A percentile compares a stretch with the other conserved stretches of the same genome.
Evolutionary conservation across 2,888 invertebrate species (phyloP).

Genomic region (Allacma fusca): DNA sequence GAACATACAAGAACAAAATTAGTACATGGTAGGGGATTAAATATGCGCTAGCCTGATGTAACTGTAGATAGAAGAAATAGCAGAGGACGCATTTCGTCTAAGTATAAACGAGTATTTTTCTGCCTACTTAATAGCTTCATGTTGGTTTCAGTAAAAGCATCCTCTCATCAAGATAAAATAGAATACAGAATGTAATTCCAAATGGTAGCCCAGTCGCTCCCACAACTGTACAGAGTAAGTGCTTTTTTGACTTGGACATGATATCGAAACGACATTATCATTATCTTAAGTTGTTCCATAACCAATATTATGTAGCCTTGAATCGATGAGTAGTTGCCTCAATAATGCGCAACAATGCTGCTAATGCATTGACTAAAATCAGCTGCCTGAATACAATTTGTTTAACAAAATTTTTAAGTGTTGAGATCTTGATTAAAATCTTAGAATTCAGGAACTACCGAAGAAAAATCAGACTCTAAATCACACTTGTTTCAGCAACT

Average conservation of each 20-base stretch:
- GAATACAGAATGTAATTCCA: background rate
- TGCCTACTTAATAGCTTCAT: background rate
- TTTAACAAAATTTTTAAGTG: constrained; percentile 8
- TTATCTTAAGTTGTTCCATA: constrained; percentile 21
- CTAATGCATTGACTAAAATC: constrained; percentile 1
- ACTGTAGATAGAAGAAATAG: background rate
- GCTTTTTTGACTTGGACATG: background rate
- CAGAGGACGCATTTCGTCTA: background rate
- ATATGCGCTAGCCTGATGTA: background rate
- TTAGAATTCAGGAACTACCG: background rate
- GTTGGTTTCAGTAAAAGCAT: constrained; percentile 18
- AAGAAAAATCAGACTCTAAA: background rate
- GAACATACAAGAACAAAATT: constrained; percentile 11
- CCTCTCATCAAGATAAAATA: constrained; percentile 10
- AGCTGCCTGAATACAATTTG: background rate
- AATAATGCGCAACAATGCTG: constrained; percentile 6
- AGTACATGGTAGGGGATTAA: background rate
- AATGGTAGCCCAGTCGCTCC: background rate
- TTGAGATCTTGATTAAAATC: background rate
- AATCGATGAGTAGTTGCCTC: constrained; percentile 1
- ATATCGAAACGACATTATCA: background rate
- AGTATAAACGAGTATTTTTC: background rate
- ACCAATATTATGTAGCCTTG: constrained; percentile 14
- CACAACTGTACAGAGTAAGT: background rate
- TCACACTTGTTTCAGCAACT: background rate